Evolutionary conservation across 2,113 vertebrate genomes (phyloP).

Genomic region (Trinectes maculatus): DNA sequence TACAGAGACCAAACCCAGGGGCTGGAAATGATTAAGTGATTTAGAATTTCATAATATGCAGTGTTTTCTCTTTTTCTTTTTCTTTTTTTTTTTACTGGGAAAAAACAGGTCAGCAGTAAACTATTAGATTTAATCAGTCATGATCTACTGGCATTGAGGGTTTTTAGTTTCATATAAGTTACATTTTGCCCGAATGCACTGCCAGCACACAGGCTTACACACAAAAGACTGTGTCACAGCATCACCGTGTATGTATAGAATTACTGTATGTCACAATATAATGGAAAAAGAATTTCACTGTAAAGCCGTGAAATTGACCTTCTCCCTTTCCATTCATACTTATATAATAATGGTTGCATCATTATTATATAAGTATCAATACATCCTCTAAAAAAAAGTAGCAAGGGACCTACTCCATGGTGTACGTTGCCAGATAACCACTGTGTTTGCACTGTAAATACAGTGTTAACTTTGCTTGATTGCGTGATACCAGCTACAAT

Average conservation of each 20-base stretch:
- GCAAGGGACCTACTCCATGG: too few relatives aligned
- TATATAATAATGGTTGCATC: not conserved
- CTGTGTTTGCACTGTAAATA: too few relatives aligned
- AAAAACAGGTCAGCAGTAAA: constrained; percentile 46
- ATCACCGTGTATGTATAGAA: not conserved
- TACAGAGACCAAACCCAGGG: constrained; percentile 17
- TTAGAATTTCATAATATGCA: constrained; percentile 58
- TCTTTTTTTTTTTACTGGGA: constrained; percentile 37
- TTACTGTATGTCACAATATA: not conserved
- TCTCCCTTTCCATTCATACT: not conserved
- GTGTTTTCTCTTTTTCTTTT: too few relatives aligned
- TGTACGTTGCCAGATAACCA: too few relatives aligned
- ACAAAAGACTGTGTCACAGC: constrained; percentile 18
- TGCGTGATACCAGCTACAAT: too few relatives aligned
- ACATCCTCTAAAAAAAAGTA: too few relatives aligned
- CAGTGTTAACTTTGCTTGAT: too few relatives aligned
- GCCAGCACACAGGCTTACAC: constrained; percentile 19
- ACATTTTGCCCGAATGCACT: constrained; percentile 21
- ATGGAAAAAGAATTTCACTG: not conserved
- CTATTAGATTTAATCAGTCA: constrained; percentile 51
- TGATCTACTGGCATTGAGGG: constrained; percentile 48
- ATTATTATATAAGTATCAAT: too few relatives aligned
- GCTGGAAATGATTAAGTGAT: constrained; percentile 71
- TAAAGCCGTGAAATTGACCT: not conserved
- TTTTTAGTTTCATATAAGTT: constrained; percentile 53